Evolutionary conservation across 2,888 invertebrate species (phyloP).

Genomic region (Conops quadrifasciatus): DNA sequence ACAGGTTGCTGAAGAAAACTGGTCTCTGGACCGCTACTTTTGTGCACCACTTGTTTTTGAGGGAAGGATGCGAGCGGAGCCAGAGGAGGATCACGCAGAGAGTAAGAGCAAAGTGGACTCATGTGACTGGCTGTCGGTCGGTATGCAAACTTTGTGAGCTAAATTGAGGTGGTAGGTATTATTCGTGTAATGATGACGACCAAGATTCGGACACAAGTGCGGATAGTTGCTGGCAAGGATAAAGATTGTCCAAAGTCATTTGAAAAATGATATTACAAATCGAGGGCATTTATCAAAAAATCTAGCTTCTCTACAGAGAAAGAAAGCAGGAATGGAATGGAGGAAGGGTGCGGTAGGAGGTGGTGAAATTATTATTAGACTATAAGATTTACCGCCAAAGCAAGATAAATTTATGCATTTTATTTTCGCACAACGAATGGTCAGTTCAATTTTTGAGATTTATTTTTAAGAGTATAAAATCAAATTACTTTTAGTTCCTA

Average conservation of each 20-base stretch:
- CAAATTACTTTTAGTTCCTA: too few relatives aligned
- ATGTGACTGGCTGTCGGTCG: not conserved
- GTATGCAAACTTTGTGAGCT: conserved; percentile 26
- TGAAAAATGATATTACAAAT: conserved; percentile 65
- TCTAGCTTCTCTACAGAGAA: conserved; percentile 33
- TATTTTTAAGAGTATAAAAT: too few relatives aligned
- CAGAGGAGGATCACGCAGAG: not conserved
- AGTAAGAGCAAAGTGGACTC: too few relatives aligned
- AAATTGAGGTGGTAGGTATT: conserved; percentile 26
- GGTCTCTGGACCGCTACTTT: not conserved
- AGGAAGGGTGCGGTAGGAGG: not conserved
- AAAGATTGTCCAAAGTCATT: conserved; percentile 46
- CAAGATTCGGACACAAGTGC: conserved; percentile 33
- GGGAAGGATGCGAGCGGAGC: not conserved
- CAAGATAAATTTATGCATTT: conserved; percentile 24
- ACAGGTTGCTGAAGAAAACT: conserved; percentile 1
- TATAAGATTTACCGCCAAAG: conserved; percentile 31
- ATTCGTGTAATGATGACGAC: conserved; percentile 31
- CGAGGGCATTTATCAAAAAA: conserved; percentile 62
- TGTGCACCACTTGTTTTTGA: too few relatives aligned
- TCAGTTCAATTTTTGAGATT: too few relatives aligned
- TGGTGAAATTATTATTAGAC: conserved; percentile 7
- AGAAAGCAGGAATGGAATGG: not conserved
- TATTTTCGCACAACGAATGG: not conserved
- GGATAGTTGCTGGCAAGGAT: conserved; percentile 18